Evolutionary conservation across 2,113 vertebrate genomes (phyloP).

Genomic region (Cheirogaleus medius): DNA sequence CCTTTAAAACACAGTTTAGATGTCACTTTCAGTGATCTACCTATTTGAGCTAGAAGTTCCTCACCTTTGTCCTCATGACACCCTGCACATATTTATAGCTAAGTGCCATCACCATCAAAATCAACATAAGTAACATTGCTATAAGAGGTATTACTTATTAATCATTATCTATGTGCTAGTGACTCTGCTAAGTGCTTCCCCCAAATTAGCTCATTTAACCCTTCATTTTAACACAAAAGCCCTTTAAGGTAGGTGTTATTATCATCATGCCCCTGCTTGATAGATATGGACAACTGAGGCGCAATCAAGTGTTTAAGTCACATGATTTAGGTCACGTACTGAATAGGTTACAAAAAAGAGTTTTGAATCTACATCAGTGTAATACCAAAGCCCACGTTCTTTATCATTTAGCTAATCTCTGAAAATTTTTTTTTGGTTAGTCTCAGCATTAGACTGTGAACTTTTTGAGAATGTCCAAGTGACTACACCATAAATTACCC

Average conservation of each 20-base stretch:
- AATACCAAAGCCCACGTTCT: not conserved
- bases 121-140: not conserved
- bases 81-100: not conserved
- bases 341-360: not conserved
- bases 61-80: not conserved
- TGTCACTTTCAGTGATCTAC: not conserved
- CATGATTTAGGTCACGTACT: not conserved
- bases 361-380: not conserved
- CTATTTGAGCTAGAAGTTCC: not conserved
- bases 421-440: not conserved
- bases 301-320: not conserved
- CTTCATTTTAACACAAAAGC: not conserved
- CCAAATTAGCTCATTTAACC: conserved; percentile 12
- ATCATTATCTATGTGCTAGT: not conserved
- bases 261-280: not conserved
- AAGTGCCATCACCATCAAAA: not conserved
- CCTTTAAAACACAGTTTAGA: not conserved
- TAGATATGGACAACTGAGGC: not conserved
- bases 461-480: not conserved
- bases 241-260: not conserved
- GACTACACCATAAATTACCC: not conserved
- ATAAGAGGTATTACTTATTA: not conserved
- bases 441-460: not conserved
- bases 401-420: not conserved
- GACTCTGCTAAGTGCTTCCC: not conserved